These are phyloP conservation scores for Callipepla californica DNA, from an alignment of 2,113 vertebrate genomes.

Conservation along the genomic window DNA sequence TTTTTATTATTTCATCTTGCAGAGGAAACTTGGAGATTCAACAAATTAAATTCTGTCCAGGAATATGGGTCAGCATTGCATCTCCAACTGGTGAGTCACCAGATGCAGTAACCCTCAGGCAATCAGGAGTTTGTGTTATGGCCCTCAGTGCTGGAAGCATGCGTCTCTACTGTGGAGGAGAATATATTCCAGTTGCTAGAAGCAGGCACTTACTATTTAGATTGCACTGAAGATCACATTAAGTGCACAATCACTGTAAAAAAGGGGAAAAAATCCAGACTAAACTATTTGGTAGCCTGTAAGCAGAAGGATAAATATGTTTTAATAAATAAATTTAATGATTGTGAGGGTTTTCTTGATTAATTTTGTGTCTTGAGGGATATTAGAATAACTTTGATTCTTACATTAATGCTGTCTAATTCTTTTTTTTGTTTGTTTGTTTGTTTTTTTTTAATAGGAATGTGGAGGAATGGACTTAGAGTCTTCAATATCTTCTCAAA, in stretches of 20 bases:
- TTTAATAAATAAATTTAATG: background rate
- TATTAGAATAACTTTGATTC: background rate
- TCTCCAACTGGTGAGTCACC: background rate
- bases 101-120: background rate
- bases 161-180: background rate
- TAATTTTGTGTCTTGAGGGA: background rate
- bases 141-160: background rate
- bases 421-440: background rate
- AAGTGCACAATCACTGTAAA: background rate
- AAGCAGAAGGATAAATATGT: background rate
- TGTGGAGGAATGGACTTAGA: constrained; percentile 65
- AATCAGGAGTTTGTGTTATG: background rate
- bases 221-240: background rate
- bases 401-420: background rate
- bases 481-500: constrained; percentile 70
- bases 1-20: background rate
- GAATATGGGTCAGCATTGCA: background rate
- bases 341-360: background rate
- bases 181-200: background rate
- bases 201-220: background rate
- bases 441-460: constrained; percentile 40
- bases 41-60: background rate
- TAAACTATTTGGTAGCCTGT: background rate
- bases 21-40: background rate
- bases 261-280: background rate